Base-by-base conservation (phyloP, 30 jellyfish, hydroid and myxozoan species). In the Pseudorhiza aurosa region DNA sequence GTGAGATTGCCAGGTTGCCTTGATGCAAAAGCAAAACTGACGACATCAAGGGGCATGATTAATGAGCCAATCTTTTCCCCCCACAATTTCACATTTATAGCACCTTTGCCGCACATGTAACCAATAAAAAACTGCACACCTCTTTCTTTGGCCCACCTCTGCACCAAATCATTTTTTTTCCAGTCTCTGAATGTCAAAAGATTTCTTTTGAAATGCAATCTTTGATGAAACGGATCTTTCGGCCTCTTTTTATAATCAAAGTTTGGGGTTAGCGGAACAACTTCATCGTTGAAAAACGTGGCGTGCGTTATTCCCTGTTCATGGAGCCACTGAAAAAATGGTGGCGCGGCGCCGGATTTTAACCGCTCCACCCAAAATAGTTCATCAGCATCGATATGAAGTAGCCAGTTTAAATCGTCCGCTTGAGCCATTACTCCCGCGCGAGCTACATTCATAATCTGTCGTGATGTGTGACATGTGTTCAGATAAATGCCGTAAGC, bases 21-120 rank as follows among this genome's bases (percentile, higher is more conserved):
- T 1, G 80, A 65, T 49, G 40, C 47, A 45, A 59, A 47, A 24
- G 91, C 91, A 50, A 80, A 80, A 11, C 69, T 72, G 36, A 80
- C 91, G 12, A 80, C 91, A 36, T 80, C 77, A 49, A 45, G 91
- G 9, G 91, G 91, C 67, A 80, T 27, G 3, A 80, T 50, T 7
- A 84, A 84, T 17, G 67, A 17, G 37, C 91, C 91, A 27, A 64
- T 21, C 25, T 63, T 80, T 29, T 42, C 30, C 58, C 82, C 29
- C 91, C 91, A 80, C 30, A 80, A 39, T 50, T 36, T 25, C 14
- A 80, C 84, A 31, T 80, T 80, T 3, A 80, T 65, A 21, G 77
- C 91, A 1, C 91, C 91, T 51, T 80, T 80, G 39, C 91, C 91
- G 46, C 91, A 80, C 91, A 80, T 80, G 77, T 80, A 80, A 17